phyloP scores from a whole-genome alignment of 2,113 vertebrate species.

The Lanius ludovicianus region DNA sequence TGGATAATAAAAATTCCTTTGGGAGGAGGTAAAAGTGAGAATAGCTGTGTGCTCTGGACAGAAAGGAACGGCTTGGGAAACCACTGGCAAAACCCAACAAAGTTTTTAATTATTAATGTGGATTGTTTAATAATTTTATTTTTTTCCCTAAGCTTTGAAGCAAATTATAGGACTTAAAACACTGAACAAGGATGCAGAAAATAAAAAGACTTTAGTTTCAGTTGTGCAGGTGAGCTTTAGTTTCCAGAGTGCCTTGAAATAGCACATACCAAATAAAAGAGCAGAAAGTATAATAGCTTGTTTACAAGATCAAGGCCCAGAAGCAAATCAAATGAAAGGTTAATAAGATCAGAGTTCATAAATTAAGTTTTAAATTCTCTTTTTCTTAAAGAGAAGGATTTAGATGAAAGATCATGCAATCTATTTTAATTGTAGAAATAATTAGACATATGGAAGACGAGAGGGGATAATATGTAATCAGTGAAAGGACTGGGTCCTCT shows the following conservation, averaged over 20 bases:
- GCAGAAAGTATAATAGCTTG: not conserved
- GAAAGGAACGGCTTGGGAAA: not conserved
- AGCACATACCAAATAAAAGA: not conserved
- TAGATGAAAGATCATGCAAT: conserved; percentile 19
- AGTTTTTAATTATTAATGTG: not conserved
- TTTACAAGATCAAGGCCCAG: conserved; percentile 34
- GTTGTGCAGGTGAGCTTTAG: not conserved
- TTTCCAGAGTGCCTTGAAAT: not conserved
- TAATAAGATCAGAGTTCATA: conserved; percentile 57
- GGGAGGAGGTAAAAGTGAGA: not conserved
- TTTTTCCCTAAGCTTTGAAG: not conserved
- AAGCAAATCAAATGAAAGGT: conserved; percentile 41
- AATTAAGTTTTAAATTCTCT: conserved; percentile 42
- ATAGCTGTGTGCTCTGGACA: not conserved
- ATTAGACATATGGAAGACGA: not conserved
- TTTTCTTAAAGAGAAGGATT: conserved; percentile 55
- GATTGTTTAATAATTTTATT: not conserved
- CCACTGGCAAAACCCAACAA: not conserved
- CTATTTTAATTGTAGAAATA: conserved; percentile 34
- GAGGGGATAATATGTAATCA: not conserved
- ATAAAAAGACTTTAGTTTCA: not conserved
- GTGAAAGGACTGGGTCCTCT: not conserved
- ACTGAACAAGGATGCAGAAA: not conserved
- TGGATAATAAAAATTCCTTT: not conserved
- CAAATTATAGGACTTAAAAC: not conserved